phyloP scores from a whole-genome alignment of 2,113 vertebrate species.

The Gymnobelideus leadbeateri region DNA sequence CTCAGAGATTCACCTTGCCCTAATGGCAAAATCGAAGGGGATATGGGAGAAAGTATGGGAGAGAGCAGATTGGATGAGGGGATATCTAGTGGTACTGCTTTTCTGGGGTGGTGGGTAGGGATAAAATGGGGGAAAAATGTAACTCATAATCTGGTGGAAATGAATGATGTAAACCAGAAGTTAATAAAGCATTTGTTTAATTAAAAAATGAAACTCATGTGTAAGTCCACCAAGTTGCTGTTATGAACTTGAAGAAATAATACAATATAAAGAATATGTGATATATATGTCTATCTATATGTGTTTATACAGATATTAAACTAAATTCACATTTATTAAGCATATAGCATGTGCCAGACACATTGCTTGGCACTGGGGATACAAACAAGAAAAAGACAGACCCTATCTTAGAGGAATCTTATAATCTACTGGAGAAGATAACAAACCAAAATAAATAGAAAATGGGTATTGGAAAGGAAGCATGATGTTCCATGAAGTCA shows the following conservation, averaged over 20 bases:
- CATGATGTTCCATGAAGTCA: neutral
- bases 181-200: too few species aligned
- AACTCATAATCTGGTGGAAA: too few species aligned
- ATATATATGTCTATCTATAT: neutral
- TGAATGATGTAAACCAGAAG: too few species aligned
- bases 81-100: too few species aligned
- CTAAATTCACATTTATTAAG: neutral
- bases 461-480: neutral
- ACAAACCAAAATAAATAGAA: neutral
- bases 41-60: too few species aligned
- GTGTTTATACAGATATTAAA: neutral
- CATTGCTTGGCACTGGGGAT: too few species aligned
- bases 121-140: too few species aligned
- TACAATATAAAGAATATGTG: neutral
- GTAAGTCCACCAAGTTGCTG: slow-evolving; percentile 1
- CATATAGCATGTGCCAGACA: neutral
- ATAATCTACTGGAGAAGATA: neutral
- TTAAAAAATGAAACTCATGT: neutral
- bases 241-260: slow-evolving; percentile 6
- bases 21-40: too few species aligned
- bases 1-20: too few species aligned
- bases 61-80: too few species aligned
- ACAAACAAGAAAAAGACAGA: neutral
- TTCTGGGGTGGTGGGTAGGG: too few species aligned
- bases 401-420: neutral